Evolutionary conservation across 2,797 vertebrate species (phyloP).

Genomic region (Adelosebastes latens): DNA sequence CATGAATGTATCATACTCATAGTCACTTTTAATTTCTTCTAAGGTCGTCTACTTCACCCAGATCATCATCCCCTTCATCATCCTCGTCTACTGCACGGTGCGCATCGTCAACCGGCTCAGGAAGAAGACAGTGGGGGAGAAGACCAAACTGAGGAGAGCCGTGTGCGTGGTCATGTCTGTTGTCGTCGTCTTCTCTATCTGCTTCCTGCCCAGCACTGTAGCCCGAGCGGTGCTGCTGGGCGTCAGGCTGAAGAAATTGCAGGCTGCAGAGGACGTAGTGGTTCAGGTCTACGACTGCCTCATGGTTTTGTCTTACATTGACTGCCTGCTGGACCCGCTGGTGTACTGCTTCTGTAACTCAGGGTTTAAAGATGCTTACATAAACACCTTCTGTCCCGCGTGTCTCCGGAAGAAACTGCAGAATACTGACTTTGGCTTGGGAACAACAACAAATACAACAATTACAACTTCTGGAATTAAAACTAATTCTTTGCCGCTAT

Average conservation of each 20-base stretch:
- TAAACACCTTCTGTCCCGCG: slow-evolving; percentile 57
- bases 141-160: slow-evolving; percentile 68
- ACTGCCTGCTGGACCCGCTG: slow-evolving; percentile 83
- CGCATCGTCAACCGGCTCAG: slow-evolving; percentile 67
- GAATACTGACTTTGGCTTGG: not conserved
- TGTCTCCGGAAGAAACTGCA: slow-evolving; percentile 36
- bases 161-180: slow-evolving; percentile 61
- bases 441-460: not conserved
- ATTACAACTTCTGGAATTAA: not conserved
- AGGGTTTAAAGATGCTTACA: slow-evolving; percentile 77
- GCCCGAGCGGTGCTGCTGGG: slow-evolving; percentile 58
- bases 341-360: slow-evolving; percentile 85
- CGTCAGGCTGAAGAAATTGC: not conserved
- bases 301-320: slow-evolving; percentile 80
- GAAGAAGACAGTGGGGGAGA: slow-evolving; percentile 66
- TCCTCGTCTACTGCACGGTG: slow-evolving; percentile 76
- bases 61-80: slow-evolving; percentile 77
- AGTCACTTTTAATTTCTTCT: not conserved
- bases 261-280: not conserved
- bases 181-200: slow-evolving; percentile 70
- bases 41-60: slow-evolving; percentile 70
- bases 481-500: not conserved
- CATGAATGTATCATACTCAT: not conserved
- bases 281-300: slow-evolving; percentile 79
- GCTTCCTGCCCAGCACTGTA: slow-evolving; percentile 76